phyloP scores from a whole-genome alignment of 1,140 invertebrate species.

The Diorhabda sublineata region DNA sequence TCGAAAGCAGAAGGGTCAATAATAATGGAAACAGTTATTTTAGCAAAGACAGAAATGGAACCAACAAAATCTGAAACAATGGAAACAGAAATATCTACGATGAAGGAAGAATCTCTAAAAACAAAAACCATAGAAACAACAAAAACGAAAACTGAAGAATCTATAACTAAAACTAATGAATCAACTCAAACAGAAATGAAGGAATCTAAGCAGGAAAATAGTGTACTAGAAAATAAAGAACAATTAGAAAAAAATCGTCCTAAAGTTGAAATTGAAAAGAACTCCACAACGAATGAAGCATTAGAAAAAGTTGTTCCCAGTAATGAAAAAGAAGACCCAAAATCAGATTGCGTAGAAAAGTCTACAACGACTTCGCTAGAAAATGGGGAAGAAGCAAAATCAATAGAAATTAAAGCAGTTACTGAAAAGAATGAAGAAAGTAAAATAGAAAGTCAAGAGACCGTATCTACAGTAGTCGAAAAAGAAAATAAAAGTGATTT shows the following conservation, averaged over 20 bases:
- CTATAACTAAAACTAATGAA: too few species aligned
- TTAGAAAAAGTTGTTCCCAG: not conserved
- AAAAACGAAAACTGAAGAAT: conserved; percentile 11
- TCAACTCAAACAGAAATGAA: not conserved
- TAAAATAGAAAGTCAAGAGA: conserved; percentile 11
- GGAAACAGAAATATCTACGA: conserved; percentile 1
- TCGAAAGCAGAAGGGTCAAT: conserved; percentile 8
- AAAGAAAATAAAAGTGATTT: conserved; percentile 28
- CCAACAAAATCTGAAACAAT: not conserved
- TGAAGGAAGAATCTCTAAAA: not conserved
- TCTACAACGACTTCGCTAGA: not conserved
- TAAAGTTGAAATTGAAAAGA: not conserved
- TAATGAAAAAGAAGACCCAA: conserved; percentile 10
- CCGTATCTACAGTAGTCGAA: not conserved
- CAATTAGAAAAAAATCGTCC: conserved; percentile 9
- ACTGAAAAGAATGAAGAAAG: conserved; percentile 14
- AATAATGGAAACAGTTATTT: conserved; percentile 25
- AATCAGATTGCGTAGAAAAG: not conserved
- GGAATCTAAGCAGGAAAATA: conserved; percentile 12
- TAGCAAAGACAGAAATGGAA: conserved; percentile 10
- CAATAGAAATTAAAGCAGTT: conserved; percentile 5
- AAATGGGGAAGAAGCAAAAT: conserved; percentile 8
- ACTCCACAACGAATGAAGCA: conserved; percentile 1
- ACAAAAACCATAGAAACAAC: not conserved
- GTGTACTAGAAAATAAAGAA: not conserved